phyloP scores from a whole-genome alignment of 2,888 invertebrate species.

The Clitarchus hookeri region DNA sequence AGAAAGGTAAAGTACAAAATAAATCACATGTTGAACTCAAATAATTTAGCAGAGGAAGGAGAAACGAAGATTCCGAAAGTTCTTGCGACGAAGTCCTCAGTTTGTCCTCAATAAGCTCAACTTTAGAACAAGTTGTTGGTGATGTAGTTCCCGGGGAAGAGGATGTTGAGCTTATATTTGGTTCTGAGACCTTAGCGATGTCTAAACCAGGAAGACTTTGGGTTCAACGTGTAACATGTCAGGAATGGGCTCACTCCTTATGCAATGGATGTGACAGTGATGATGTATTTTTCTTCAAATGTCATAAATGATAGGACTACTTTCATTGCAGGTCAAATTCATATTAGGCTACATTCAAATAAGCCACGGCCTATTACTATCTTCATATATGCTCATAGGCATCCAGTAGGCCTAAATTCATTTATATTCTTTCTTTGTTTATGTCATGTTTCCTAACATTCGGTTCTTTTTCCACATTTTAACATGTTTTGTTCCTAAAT shows the following conservation, averaged over 20 bases:
- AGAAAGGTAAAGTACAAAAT: background rate
- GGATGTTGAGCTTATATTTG: conserved; percentile 19
- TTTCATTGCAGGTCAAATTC: background rate
- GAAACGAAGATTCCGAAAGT: background rate
- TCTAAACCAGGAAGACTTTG: conserved; percentile 20
- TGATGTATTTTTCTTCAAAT: background rate
- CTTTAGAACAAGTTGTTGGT: background rate
- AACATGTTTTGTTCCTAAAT: no score
- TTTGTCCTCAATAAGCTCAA: conserved; percentile 15
- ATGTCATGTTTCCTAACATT: no score
- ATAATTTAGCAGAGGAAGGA: background rate
- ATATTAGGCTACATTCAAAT: background rate
- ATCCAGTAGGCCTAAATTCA: no score
- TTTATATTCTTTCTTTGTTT: no score
- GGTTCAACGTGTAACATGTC: conserved; percentile 21
- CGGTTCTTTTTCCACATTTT: no score
- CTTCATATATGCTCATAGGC: no score
- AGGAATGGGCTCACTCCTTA: conserved; percentile 16
- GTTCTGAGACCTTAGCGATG: conserved; percentile 1
- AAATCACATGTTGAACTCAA: background rate
- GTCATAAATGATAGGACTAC: no score
- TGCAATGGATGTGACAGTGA: conserved; percentile 22
- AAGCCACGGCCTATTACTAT: no score
- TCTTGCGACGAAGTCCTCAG: background rate
- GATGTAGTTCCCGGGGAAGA: background rate